phyloP scores from a whole-genome alignment of 2,113 vertebrate species.

The Ophiodon elongatus region DNA sequence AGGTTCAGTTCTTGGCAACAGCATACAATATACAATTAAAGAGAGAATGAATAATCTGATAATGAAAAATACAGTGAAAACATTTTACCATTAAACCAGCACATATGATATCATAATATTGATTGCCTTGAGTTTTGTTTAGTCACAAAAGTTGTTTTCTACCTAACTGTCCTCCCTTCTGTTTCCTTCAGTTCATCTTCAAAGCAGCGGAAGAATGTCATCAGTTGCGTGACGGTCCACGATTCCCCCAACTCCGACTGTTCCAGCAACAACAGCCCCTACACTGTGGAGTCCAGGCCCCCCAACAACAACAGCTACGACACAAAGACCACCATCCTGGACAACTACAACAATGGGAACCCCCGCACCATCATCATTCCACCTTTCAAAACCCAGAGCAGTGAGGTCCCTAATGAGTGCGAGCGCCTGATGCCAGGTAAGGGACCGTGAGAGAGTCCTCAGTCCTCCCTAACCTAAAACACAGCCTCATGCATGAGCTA shows the following conservation, averaged over 20 bases:
- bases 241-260: slow-evolving; percentile 96
- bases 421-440: slow-evolving; percentile 93
- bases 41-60: not conserved
- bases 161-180: not conserved
- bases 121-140: not conserved
- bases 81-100: not conserved
- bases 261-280: slow-evolving; percentile 96
- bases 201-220: slow-evolving; percentile 98
- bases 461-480: not conserved
- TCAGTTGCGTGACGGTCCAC: slow-evolving; percentile 98
- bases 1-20: not conserved
- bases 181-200: slow-evolving; percentile 87
- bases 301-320: slow-evolving; percentile 88
- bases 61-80: not conserved
- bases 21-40: not conserved
- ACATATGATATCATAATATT: not conserved
- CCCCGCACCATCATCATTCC: slow-evolving; percentile 97
- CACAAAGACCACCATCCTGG: slow-evolving; percentile 89
- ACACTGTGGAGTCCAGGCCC: slow-evolving; percentile 86
- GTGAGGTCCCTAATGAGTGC: slow-evolving; percentile 90
- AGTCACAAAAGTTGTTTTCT: not conserved
- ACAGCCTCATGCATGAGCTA: accelerated
- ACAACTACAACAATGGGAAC: slow-evolving; percentile 90
- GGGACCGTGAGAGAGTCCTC: too few species aligned
- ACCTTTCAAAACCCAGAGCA: slow-evolving; percentile 94